A percentile compares a stretch with the other conserved stretches of the same genome.
phyloP scores from a whole-genome alignment of 2,888 invertebrate genomes.

The Acleris cristana region DNA sequence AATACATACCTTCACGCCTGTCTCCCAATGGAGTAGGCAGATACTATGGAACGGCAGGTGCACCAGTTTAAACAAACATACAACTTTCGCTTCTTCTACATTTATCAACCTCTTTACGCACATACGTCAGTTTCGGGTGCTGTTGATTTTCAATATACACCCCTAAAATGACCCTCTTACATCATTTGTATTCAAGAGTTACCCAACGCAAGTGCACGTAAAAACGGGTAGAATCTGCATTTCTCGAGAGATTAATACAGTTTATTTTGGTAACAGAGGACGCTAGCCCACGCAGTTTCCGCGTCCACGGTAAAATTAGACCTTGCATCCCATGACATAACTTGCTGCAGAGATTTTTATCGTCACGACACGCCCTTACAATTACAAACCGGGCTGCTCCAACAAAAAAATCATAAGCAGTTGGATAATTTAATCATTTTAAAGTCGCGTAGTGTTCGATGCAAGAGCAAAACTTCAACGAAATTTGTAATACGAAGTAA shows the following conservation, averaged over 20 bases:
- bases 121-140: too few species aligned
- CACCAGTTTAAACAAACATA: too few species aligned
- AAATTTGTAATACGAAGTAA: too few species aligned
- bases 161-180: not conserved
- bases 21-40: too few species aligned
- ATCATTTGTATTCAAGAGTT: not conserved
- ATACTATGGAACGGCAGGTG: too few species aligned
- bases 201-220: not conserved
- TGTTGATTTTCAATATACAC: not conserved
- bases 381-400: not conserved
- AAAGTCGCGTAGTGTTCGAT: too few species aligned
- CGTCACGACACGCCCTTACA: conserved; percentile 19
- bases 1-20: too few species aligned
- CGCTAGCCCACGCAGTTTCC: conserved; percentile 53
- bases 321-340: conserved; percentile 63
- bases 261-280: conserved; percentile 52
- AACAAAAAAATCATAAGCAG: not conserved
- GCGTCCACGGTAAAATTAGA: conserved; percentile 57
- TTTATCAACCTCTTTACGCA: too few species aligned
- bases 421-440: too few species aligned
- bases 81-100: too few species aligned
- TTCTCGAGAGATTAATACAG: conserved; percentile 37
- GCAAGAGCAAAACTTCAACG: too few species aligned
- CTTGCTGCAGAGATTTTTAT: conserved; percentile 33
- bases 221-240: conserved; percentile 9